These are phyloP conservation scores for Lepidocyrtinus sp. DNA, from an alignment of 2,888 invertebrate genomes.

Conservation along the genomic window DNA sequence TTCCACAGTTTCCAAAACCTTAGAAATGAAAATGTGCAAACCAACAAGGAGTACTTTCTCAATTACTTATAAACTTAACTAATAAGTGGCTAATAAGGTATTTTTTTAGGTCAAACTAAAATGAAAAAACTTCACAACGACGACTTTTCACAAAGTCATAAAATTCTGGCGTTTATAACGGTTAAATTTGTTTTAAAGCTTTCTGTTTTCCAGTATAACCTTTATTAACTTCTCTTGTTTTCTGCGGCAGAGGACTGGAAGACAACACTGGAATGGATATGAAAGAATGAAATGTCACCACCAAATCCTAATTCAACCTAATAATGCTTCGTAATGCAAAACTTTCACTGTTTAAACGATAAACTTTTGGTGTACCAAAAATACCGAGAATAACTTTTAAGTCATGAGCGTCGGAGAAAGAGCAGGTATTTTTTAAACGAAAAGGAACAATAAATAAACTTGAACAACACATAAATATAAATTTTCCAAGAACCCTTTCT, in stretches of 20 bases:
- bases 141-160: too few species aligned
- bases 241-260: not conserved
- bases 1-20: too few species aligned
- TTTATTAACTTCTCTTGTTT: not conserved
- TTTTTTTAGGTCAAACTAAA: too few species aligned
- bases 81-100: too few species aligned
- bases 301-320: not conserved
- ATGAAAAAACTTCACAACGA: too few species aligned
- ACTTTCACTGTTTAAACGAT: not conserved
- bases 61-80: too few species aligned
- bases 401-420: not conserved
- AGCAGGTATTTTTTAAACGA: not conserved
- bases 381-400: not conserved
- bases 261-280: not conserved
- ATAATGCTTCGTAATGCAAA: slow-evolving; percentile 8
- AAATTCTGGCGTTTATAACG: too few species aligned
- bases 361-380: not conserved
- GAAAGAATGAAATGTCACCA: slow-evolving; percentile 6
- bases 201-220: not conserved
- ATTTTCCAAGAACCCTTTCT: not conserved
- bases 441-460: not conserved
- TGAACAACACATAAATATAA: not conserved
- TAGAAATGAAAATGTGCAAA: too few species aligned
- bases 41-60: too few species aligned
- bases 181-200: not conserved